A percentile compares a stretch with the other conserved stretches of the same genome.
phyloP scores from a whole-genome alignment of 1,140 invertebrate species.

The Cephus cinctus region DNA sequence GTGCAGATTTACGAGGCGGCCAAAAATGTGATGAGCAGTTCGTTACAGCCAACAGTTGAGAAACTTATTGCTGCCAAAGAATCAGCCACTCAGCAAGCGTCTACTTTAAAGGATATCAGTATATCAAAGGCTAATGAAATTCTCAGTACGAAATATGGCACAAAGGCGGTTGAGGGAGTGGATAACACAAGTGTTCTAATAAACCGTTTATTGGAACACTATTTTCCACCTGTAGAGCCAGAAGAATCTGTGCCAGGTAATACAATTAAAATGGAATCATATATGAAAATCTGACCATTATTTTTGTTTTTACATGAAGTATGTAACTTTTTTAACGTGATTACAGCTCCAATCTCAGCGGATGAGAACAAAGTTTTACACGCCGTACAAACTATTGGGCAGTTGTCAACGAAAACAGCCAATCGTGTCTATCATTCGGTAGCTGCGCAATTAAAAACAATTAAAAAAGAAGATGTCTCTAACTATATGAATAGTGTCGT shows the following conservation, averaged over 20 bases:
- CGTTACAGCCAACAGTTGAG: conserved; percentile 63
- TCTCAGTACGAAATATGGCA: conserved; percentile 67
- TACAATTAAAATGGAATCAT: no score
- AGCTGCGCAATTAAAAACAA: conserved; percentile 62
- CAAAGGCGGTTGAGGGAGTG: conserved; percentile 64
- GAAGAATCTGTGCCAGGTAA: conserved; percentile 57
- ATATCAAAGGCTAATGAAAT: conserved; percentile 71
- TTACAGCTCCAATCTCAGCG: conserved; percentile 60
- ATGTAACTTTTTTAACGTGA: no score
- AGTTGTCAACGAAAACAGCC: conserved; percentile 70
- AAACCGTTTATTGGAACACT: conserved; percentile 67
- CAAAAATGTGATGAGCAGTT: conserved; percentile 64
- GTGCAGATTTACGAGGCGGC: conserved; percentile 68
- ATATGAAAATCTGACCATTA: no score
- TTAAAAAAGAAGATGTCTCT: conserved; percentile 65
- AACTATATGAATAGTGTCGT: conserved; percentile 66
- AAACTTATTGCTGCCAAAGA: conserved; percentile 60
- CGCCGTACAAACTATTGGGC: conserved; percentile 71
- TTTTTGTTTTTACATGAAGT: no score
- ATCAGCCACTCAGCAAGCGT: conserved; percentile 63
- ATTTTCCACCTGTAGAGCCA: conserved; percentile 62
- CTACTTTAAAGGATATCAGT: conserved; percentile 66
- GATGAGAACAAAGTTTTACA: conserved; percentile 69
- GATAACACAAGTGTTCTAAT: conserved; percentile 65
- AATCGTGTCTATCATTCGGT: conserved; percentile 70